These are phyloP conservation scores for Dasyprocta punctata DNA, from an alignment of 2,113 vertebrate species.

Conservation along the genomic window DNA sequence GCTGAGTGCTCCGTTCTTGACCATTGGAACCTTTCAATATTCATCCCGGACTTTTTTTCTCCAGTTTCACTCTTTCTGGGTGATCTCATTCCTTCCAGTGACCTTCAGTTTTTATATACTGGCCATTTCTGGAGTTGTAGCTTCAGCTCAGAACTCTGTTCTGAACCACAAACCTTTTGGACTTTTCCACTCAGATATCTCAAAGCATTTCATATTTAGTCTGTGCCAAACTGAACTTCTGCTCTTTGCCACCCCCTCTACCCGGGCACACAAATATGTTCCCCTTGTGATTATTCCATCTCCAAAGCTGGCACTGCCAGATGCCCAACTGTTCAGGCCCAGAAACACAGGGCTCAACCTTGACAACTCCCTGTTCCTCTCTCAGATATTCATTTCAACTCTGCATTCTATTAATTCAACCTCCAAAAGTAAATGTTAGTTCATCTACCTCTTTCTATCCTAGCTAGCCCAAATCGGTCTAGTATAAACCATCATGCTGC, in stretches of 20 bases:
- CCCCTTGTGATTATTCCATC: not conserved
- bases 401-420: not conserved
- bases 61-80: not conserved
- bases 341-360: not conserved
- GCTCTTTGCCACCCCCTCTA: not conserved
- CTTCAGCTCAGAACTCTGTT: not conserved
- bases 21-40: not conserved
- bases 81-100: not conserved
- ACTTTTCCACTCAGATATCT: constrained; percentile 43
- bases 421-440: constrained; percentile 31
- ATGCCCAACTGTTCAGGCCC: not conserved
- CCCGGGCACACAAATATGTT: not conserved
- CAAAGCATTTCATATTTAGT: not conserved
- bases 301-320: not conserved
- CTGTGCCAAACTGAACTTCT: not conserved
- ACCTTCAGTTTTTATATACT: constrained; percentile 17
- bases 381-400: not conserved
- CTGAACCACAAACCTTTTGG: not conserved
- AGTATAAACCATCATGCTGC: not conserved
- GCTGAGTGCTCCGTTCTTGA: not conserved
- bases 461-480: not conserved
- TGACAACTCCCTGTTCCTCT: not conserved
- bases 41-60: not conserved
- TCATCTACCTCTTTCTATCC: not conserved
- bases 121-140: not conserved